Base-by-base conservation (phyloP, 2,888 invertebrate species). In the Calameuta filiformis region DNA sequence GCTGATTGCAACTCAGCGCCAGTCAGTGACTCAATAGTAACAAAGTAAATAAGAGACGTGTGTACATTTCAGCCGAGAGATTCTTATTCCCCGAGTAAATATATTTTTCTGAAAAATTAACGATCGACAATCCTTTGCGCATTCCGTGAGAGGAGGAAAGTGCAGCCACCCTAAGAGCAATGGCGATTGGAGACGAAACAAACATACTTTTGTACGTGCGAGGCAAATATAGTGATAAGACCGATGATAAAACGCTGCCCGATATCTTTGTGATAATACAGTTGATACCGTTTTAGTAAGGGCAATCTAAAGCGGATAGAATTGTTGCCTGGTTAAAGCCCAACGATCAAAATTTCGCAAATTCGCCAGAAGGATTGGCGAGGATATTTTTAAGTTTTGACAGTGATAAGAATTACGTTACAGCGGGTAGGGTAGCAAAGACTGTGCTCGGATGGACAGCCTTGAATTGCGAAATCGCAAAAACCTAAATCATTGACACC, bases 161-260 rank as follows among this genome's bases (percentile, higher is more conserved):
- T 71, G 33, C 33, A 71, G 34, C 71, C 31, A 31, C 34, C 71
- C 31, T 11, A 12, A 12, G 33, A n/a, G 31, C 9, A 15, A 71
- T 78, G 75, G 79, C 80, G 79, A 79, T 76, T 76, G 78, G 78
- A 82, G 85, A 85, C 83, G 82, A 85, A 85, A 81, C 81, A 85
- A 85, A 85, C 80, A 85, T 80, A 75, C 78, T 85, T 77, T 80
- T 69, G 40, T 40, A 33, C 75, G 56, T 12, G 37, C 75, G 75
- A 81, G 76, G 76, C 81, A 85, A 84, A 85, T 76, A 73, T 35
- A 56, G n/a, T 73, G 85, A 85, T 85, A 85, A 85, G 81, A 35
- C 40, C 15, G 40, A 73, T 71, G 82, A 82, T 83, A 83, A 85
- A 69, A 76, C 40, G 23, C 40, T 37, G 40, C 73, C 15, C 23